phyloP scores from a whole-genome alignment of 2,888 invertebrate species.

The Cheilosia grossa region DNA sequence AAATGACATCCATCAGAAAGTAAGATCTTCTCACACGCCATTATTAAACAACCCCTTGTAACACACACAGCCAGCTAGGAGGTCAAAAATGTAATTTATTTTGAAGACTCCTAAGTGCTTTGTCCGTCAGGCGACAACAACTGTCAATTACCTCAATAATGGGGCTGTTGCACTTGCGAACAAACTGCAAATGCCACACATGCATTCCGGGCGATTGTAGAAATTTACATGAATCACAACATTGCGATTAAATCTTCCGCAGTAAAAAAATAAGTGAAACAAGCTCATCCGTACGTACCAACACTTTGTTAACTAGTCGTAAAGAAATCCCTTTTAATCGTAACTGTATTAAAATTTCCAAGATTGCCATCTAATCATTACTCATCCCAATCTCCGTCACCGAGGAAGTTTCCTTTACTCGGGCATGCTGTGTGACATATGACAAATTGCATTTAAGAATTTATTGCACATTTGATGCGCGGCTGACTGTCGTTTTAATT shows the following conservation, averaged over 20 bases:
- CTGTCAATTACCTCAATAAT: constrained; percentile 69
- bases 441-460: constrained; percentile 66
- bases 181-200: constrained; percentile 56
- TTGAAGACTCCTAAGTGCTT: constrained; percentile 10
- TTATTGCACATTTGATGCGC: constrained; percentile 64
- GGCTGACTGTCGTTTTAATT: constrained; percentile 60
- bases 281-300: constrained; percentile 25
- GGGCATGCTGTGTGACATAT: constrained; percentile 60
- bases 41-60: neutral
- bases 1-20: neutral
- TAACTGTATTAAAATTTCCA: constrained; percentile 67
- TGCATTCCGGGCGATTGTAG: constrained; percentile 52
- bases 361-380: constrained; percentile 71
- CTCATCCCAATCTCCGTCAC: constrained; percentile 44
- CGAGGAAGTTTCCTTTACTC: neutral
- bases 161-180: constrained; percentile 64
- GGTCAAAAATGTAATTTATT: constrained; percentile 8
- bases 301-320: constrained; percentile 40
- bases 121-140: constrained; percentile 11
- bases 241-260: constrained; percentile 21
- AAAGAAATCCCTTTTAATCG: constrained; percentile 68
- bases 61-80: neutral
- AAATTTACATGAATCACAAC: constrained; percentile 63
- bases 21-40: neutral
- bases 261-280: constrained; percentile 10